These are phyloP conservation scores for Eulithis prunata DNA, from an alignment of 2,888 invertebrate genomes.

Conservation along the genomic window DNA sequence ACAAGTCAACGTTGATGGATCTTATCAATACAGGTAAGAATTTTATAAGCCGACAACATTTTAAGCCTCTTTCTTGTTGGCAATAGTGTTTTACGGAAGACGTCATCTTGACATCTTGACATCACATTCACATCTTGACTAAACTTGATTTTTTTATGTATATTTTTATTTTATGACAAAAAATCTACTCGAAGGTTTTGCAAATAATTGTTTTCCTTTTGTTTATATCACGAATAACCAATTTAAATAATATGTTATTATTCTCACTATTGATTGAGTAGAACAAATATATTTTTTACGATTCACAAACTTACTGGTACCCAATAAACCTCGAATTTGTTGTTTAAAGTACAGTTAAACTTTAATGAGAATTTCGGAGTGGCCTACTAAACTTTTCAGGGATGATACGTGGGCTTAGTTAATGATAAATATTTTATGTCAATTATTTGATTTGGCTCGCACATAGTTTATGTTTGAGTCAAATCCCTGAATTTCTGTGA, in stretches of 20 bases:
- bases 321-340: constrained; percentile 24
- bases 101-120: no score
- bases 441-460: neutral
- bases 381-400: constrained; percentile 14
- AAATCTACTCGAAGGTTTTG: neutral
- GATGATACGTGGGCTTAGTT: neutral
- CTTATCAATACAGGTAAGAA: constrained; percentile 85
- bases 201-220: constrained; percentile 7
- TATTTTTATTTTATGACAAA: neutral
- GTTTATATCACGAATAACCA: constrained; percentile 9
- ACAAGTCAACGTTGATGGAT: constrained; percentile 83
- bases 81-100: no score
- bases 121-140: no score
- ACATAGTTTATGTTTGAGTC: neutral
- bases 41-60: neutral
- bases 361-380: constrained; percentile 14
- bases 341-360: constrained; percentile 6
- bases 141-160: no score
- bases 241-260: neutral
- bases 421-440: neutral
- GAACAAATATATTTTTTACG: neutral
- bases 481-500: neutral
- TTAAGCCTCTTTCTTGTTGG: no score
- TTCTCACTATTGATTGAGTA: neutral
- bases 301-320: neutral